A percentile compares a stretch with the other conserved stretches of the same genome.
phyloP scores from a whole-genome alignment of 2,797 vertebrate species.

The Propithecus perrieri region DNA sequence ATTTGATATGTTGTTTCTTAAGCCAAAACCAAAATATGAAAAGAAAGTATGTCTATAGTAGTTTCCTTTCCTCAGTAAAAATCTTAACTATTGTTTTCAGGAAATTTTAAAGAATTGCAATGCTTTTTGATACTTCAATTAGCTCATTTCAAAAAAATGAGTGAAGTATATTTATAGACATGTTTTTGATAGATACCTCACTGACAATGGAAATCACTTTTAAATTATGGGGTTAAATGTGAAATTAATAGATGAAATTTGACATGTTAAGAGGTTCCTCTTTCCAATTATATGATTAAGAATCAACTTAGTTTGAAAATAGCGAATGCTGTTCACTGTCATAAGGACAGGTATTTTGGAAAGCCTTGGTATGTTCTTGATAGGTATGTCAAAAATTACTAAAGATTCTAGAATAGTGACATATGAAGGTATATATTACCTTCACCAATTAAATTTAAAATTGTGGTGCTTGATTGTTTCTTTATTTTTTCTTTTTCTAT shows the following conservation, averaged over 20 bases:
- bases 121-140: background rate
- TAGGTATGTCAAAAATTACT: no score
- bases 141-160: background rate
- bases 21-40: background rate
- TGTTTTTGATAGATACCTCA: background rate
- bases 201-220: conserved; percentile 14
- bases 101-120: background rate
- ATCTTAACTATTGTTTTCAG: background rate
- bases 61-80: background rate
- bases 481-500: background rate
- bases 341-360: background rate
- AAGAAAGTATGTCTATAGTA: background rate
- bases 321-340: background rate
- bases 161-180: background rate
- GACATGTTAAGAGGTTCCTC: background rate
- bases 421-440: background rate
- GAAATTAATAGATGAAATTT: conserved; percentile 25
- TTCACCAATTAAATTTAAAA: background rate
- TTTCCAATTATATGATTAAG: background rate
- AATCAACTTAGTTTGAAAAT: background rate
- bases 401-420: no score
- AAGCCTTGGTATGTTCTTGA: background rate
- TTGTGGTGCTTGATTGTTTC: background rate
- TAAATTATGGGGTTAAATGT: conserved; percentile 24
- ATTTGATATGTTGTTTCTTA: background rate